Conservation (phyloP, 2,113 vertebrate species). For the Paralichthys olivaceus region DNA sequence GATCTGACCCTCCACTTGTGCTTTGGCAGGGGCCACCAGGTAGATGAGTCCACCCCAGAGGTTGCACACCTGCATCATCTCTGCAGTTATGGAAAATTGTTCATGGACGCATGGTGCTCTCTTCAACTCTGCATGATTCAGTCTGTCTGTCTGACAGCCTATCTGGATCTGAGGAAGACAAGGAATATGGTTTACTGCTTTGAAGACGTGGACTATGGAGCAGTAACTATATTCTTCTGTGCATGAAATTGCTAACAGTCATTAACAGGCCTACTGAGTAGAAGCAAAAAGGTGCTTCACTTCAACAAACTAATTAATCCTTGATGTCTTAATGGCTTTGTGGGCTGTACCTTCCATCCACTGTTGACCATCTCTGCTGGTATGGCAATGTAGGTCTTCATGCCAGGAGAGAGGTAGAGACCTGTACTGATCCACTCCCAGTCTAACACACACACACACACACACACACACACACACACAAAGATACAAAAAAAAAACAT, state of each 20-base stretch:
- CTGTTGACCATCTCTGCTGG: slow-evolving; percentile 71
- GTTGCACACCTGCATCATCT: slow-evolving; percentile 74
- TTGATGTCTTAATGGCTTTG: background rate
- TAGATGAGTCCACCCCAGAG: slow-evolving; percentile 83
- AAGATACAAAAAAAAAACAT: background rate
- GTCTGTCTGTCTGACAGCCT: slow-evolving; percentile 80
- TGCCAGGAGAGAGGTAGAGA: slow-evolving; percentile 82
- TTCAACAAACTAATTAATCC: background rate
- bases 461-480: slow-evolving; percentile 39
- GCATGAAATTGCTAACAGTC: too few species aligned
- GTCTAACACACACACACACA: slow-evolving; percentile 64
- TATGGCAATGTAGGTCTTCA: slow-evolving; percentile 76
- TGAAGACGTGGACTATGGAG: background rate
- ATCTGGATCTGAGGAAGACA: slow-evolving; percentile 78
- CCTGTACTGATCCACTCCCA: slow-evolving; percentile 84
- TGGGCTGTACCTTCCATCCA: slow-evolving; percentile 73
- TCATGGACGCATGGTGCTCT: slow-evolving; percentile 70
- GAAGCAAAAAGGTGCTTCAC: too few species aligned
- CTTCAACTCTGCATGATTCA: slow-evolving; percentile 64
- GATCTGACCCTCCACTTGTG: slow-evolving; percentile 59
- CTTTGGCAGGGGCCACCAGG: slow-evolving; percentile 74
- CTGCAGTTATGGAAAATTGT: slow-evolving; percentile 60
- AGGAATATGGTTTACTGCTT: background rate
- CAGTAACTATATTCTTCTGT: background rate
- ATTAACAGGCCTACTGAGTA: too few species aligned